phyloP scores from a whole-genome alignment of 2,888 invertebrate species.

The Calameuta pallipes region DNA sequence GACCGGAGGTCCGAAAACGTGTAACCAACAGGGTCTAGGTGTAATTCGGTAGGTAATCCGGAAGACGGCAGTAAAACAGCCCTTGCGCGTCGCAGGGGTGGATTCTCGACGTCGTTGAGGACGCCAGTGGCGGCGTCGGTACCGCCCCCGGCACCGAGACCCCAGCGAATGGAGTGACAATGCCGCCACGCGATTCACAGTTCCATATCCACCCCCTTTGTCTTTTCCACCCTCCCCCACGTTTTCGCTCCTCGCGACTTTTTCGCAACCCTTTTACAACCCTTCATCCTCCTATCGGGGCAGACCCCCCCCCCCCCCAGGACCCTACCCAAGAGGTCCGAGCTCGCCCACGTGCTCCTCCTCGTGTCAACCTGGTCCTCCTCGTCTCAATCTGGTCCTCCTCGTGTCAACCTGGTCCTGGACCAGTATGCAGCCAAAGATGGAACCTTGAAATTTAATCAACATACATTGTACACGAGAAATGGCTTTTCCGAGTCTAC shows the following conservation, averaged over 20 bases:
- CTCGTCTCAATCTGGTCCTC: too few species aligned
- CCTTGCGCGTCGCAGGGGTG: slow-evolving; percentile 34
- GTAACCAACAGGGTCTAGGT: not conserved
- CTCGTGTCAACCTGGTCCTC: not conserved
- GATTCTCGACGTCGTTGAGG: slow-evolving; percentile 1
- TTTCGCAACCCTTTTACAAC: not conserved
- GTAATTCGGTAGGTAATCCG: slow-evolving; percentile 38
- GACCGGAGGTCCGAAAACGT: not conserved
- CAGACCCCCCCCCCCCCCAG: too few species aligned
- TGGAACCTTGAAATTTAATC: not conserved
- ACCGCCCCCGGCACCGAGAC: slow-evolving; percentile 46
- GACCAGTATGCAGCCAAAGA: not conserved
- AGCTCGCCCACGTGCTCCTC: not conserved
- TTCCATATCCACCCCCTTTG: slow-evolving; percentile 50
- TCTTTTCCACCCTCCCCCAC: slow-evolving; percentile 39
- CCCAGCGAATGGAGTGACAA: slow-evolving; percentile 51
- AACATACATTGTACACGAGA: not conserved
- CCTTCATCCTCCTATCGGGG: not conserved
- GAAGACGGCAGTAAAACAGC: slow-evolving; percentile 56
- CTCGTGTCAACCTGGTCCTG: not conserved
- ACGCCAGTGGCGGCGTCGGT: slow-evolving; percentile 32
- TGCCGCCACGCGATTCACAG: slow-evolving; percentile 49
- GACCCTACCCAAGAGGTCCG: too few species aligned
- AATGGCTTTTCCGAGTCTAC: not conserved
- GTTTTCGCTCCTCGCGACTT: not conserved